Evolutionary conservation across 2,113 vertebrate genomes (phyloP).

Genomic region (Polypterus bichir): DNA sequence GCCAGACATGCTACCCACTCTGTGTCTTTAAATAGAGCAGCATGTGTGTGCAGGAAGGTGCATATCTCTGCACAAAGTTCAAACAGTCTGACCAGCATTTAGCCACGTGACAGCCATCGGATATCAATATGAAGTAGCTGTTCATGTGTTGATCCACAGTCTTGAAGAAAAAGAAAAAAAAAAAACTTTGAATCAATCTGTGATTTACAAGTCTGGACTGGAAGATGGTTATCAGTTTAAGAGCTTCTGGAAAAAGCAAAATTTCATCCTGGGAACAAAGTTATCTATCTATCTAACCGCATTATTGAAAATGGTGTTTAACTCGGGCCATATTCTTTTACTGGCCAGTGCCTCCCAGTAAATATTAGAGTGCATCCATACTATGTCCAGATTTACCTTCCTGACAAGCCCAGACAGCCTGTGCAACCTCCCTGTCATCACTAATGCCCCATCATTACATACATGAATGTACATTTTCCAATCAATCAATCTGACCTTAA

Average conservation of each 20-base stretch:
- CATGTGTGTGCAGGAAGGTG: constrained; percentile 7
- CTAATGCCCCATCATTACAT: constrained; percentile 10
- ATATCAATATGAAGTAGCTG: constrained; percentile 15
- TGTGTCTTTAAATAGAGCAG: constrained; percentile 9
- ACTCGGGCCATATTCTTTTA: background rate
- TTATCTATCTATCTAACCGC: background rate
- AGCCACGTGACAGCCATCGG: constrained; percentile 18
- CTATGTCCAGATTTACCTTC: constrained; percentile 10
- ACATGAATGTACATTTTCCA: constrained; percentile 13
- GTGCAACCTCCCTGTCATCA: constrained; percentile 13
- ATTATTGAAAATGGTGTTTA: constrained; percentile 12
- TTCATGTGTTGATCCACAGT: constrained; percentile 5
- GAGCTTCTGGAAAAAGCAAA: too few species aligned
- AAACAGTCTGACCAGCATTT: constrained; percentile 12
- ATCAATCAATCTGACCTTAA: constrained; percentile 5
- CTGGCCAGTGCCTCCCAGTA: constrained; percentile 2
- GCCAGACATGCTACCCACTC: constrained; percentile 9
- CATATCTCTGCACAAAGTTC: constrained; percentile 14
- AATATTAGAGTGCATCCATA: constrained; percentile 13
- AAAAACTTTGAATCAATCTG: background rate
- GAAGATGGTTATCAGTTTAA: constrained; percentile 11
- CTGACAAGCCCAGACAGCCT: constrained; percentile 4
- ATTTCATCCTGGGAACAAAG: too few species aligned
- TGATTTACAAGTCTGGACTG: constrained; percentile 4
- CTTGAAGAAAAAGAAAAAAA: background rate